phyloP scores from a whole-genome alignment of 2,888 invertebrate genomes.

The Buathra laborator region DNA sequence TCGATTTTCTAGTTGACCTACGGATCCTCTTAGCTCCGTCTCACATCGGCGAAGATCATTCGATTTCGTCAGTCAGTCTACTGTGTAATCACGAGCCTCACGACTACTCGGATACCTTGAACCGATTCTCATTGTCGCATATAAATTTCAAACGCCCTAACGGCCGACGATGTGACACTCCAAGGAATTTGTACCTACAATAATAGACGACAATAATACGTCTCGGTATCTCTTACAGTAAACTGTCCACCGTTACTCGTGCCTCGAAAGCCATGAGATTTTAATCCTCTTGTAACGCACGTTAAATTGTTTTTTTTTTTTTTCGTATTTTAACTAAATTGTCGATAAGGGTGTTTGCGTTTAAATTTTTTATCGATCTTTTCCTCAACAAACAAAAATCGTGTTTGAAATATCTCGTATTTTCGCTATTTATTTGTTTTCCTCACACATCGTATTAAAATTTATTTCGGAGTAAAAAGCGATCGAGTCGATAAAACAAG shows the following conservation, averaged over 20 bases:
- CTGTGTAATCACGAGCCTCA: slow-evolving; percentile 43
- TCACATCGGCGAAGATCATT: slow-evolving; percentile 48
- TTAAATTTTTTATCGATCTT: too few species aligned
- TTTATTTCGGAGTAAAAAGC: too few species aligned
- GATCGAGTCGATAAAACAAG: too few species aligned
- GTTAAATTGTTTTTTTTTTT: too few species aligned
- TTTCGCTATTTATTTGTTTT: too few species aligned
- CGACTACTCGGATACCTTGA: slow-evolving; percentile 59
- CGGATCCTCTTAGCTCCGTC: slow-evolving; percentile 52
- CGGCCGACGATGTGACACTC: slow-evolving; percentile 34
- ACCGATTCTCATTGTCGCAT: slow-evolving; percentile 66
- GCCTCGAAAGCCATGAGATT: background rate
- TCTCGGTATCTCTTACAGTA: background rate
- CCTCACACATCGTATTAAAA: too few species aligned
- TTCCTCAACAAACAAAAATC: too few species aligned
- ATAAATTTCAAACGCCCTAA: slow-evolving; percentile 61
- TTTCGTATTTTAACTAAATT: too few species aligned
- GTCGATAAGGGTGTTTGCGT: too few species aligned
- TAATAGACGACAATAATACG: background rate
- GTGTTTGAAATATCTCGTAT: too few species aligned
- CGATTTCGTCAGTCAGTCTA: slow-evolving; percentile 63
- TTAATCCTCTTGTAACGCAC: background rate
- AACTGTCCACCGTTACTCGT: background rate
- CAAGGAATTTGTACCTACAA: slow-evolving; percentile 44
- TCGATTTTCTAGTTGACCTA: slow-evolving; percentile 69